A percentile compares a stretch with the other conserved stretches of the same genome.
Evolutionary conservation across 1,140 invertebrate genomes (phyloP).

Genomic region (Zaprionus lachaisei): DNA sequence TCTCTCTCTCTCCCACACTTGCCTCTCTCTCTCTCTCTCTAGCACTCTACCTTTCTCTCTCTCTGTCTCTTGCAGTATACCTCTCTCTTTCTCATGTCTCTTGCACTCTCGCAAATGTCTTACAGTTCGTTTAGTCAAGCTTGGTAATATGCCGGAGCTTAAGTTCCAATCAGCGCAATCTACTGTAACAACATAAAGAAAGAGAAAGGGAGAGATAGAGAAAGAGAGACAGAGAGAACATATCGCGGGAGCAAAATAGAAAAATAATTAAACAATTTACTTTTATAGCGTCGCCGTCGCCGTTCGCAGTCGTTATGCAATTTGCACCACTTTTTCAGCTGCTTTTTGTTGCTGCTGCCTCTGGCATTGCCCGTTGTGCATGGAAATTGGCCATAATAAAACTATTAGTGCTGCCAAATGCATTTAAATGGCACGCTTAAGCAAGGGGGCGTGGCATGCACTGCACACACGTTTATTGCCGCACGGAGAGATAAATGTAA

Average conservation of each 20-base stretch:
- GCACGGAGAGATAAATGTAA: constrained; percentile 1
- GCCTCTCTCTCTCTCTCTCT: neutral
- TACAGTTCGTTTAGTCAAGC: constrained; percentile 72
- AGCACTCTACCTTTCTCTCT: neutral
- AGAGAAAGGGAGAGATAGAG: neutral
- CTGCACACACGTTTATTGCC: neutral
- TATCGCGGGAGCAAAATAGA: constrained; percentile 37
- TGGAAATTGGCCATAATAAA: constrained; percentile 60
- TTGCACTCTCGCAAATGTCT: constrained; percentile 56
- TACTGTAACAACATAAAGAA: constrained; percentile 73
- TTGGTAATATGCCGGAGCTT: constrained; percentile 74
- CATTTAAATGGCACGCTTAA: constrained; percentile 78
- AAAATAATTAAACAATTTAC: constrained; percentile 81
- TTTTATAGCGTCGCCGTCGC: constrained; percentile 36
- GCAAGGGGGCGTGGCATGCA: constrained; percentile 33
- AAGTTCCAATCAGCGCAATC: constrained; percentile 81
- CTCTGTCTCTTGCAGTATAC: neutral
- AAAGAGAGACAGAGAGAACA: neutral
- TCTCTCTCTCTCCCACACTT: neutral
- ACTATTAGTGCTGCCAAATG: constrained; percentile 74
- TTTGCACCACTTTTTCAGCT: constrained; percentile 33
- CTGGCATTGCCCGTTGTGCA: neutral
- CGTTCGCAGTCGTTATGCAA: constrained; percentile 11
- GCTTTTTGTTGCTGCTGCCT: constrained; percentile 15
- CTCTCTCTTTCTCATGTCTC: neutral